These are phyloP conservation scores for Dasyprocta punctata DNA, from an alignment of 2,113 vertebrate genomes.

Conservation along the genomic window DNA sequence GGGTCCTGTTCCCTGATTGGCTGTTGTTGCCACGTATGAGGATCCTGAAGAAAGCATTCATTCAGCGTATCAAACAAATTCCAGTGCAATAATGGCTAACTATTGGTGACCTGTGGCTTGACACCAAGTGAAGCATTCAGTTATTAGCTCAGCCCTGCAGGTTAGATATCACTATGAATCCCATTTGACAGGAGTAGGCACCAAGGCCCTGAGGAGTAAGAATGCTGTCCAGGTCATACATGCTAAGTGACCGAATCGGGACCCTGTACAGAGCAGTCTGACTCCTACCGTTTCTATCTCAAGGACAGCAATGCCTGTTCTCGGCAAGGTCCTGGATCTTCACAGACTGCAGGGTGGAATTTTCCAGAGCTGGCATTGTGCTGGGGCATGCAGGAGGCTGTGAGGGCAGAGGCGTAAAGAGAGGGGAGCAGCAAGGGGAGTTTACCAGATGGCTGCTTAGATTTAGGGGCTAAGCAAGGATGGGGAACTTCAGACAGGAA, in stretches of 20 bases:
- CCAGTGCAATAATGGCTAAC: background rate
- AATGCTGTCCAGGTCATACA: background rate
- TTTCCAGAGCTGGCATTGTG: background rate
- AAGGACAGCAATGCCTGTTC: rapidly evolving
- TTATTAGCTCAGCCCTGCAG: background rate
- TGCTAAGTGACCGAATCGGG: background rate
- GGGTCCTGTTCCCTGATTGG: background rate
- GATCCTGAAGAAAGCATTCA: background rate
- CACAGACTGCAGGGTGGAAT: background rate
- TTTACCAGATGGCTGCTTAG: background rate
- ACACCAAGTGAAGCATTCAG: background rate
- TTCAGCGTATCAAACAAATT: constrained; percentile 4
- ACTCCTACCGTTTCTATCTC: background rate
- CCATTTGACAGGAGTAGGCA: background rate
- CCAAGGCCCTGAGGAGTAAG: background rate
- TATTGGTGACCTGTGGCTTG: background rate
- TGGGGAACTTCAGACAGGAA: background rate
- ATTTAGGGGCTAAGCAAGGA: background rate
- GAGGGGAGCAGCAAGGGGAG: background rate
- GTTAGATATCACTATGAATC: background rate
- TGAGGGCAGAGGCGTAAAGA: background rate
- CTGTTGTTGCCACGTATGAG: background rate
- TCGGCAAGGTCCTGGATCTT: background rate
- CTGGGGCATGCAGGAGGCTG: background rate
- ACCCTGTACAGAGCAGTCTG: background rate